Conservation (phyloP, 2,797 vertebrate genomes). For the Galago senegalensis region DNA sequence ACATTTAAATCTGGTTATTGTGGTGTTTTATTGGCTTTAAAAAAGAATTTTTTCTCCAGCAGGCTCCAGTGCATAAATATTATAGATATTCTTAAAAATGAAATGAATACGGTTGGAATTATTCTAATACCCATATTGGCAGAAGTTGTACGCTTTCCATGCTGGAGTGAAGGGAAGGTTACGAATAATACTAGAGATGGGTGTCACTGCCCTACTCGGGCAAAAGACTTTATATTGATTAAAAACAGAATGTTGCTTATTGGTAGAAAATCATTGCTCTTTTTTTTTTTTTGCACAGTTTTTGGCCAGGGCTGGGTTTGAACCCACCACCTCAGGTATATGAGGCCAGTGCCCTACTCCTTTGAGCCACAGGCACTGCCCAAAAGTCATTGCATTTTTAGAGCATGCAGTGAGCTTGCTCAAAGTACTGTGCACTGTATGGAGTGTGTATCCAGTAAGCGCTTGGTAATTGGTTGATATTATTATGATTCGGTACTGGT, state of each 20-base stretch:
- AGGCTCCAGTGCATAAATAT: constrained; percentile 47
- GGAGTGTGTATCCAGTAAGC: neutral
- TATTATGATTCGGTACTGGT: neutral
- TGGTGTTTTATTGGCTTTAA: constrained; percentile 67
- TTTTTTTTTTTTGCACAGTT: no score
- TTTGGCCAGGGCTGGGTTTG: no score
- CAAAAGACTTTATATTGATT: constrained; percentile 8
- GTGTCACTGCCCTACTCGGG: neutral
- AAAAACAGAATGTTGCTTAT: neutral
- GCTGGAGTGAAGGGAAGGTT: neutral
- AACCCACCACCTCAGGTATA: no score
- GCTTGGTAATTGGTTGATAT: neutral
- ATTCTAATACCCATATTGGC: neutral
- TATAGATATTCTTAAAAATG: constrained; percentile 58
- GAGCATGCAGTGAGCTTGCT: neutral
- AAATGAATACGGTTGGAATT: constrained; percentile 50
- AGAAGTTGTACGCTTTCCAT: neutral
- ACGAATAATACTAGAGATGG: neutral
- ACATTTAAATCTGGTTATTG: constrained; percentile 61
- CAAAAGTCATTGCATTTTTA: neutral
- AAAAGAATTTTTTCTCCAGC: constrained; percentile 46
- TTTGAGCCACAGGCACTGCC: no score
- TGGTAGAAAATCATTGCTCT: neutral
- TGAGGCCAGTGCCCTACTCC: no score
- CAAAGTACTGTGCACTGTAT: neutral